These are phyloP conservation scores for Xyrichtys novacula DNA, from an alignment of 2,797 vertebrate species.

Conservation along the genomic window DNA sequence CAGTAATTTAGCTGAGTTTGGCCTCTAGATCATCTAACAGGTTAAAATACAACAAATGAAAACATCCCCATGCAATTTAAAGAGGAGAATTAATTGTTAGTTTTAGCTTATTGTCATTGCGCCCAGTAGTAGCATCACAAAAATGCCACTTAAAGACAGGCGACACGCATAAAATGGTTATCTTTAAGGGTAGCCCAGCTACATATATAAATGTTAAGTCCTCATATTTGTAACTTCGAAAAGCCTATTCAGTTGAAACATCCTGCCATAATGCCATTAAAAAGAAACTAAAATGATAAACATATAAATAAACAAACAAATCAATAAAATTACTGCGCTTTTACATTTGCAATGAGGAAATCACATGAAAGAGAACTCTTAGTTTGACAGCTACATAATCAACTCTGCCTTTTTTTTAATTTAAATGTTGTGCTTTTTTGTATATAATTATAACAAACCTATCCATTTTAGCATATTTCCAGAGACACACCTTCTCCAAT, in stretches of 20 bases:
- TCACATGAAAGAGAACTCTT: slow-evolving; percentile 45
- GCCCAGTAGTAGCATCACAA: no score
- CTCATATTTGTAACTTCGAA: background rate
- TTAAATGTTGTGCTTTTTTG: slow-evolving; percentile 12
- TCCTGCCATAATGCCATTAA: slow-evolving; percentile 11
- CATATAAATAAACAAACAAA: slow-evolving; percentile 39
- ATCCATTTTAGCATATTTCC: slow-evolving; percentile 60
- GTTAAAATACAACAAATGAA: no score
- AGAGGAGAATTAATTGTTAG: no score
- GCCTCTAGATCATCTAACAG: no score
- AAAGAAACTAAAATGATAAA: slow-evolving; percentile 20
- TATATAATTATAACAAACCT: slow-evolving; percentile 57
- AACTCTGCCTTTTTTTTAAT: slow-evolving; percentile 23
- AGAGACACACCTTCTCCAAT: slow-evolving; percentile 56
- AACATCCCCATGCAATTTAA: no score
- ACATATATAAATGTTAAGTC: slow-evolving; percentile 9
- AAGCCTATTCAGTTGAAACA: slow-evolving; percentile 45
- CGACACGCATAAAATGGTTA: background rate
- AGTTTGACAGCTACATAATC: slow-evolving; percentile 52
- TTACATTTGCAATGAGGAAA: slow-evolving; percentile 13
- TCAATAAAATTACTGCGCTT: background rate
- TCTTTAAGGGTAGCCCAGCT: background rate
- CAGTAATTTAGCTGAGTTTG: no score
- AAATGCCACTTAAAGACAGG: background rate
- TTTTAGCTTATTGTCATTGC: no score